Conservation (phyloP, 2,113 vertebrate genomes). For the Peromyscus californicus region DNA sequence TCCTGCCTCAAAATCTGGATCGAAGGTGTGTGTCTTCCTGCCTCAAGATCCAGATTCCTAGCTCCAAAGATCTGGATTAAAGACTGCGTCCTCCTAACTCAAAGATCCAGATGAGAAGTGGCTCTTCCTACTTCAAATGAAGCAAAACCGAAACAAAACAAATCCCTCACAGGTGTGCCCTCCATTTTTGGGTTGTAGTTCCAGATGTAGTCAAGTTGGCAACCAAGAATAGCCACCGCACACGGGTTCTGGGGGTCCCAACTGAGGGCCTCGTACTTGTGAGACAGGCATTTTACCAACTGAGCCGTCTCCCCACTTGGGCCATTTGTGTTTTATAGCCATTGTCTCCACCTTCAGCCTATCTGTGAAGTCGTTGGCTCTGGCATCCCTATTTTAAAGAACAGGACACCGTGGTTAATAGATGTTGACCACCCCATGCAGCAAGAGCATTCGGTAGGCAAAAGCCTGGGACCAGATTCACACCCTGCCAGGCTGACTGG, state of each 20-base stretch:
- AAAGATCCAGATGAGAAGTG: not conserved
- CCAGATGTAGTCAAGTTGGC: not conserved
- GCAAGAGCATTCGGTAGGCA: not conserved
- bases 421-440: not conserved
- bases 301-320: too few species aligned
- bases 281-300: not conserved
- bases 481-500: not conserved
- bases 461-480: not conserved
- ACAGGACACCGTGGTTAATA: not conserved
- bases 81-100: not conserved
- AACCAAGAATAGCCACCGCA: not conserved
- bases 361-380: not conserved
- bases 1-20: not conserved
- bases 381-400: conserved; percentile 28
- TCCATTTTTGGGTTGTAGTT: not conserved
- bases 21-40: not conserved
- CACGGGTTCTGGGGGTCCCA: not conserved
- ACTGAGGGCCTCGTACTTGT: not conserved
- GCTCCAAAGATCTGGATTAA: not conserved
- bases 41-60: not conserved
- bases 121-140: not conserved
- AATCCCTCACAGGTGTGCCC: not conserved
- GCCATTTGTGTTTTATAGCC: not conserved
- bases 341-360: not conserved
- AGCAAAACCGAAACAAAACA: not conserved